Evolutionary conservation across 2,797 vertebrate species (phyloP).

Genomic region (Cheirogaleus major): DNA sequence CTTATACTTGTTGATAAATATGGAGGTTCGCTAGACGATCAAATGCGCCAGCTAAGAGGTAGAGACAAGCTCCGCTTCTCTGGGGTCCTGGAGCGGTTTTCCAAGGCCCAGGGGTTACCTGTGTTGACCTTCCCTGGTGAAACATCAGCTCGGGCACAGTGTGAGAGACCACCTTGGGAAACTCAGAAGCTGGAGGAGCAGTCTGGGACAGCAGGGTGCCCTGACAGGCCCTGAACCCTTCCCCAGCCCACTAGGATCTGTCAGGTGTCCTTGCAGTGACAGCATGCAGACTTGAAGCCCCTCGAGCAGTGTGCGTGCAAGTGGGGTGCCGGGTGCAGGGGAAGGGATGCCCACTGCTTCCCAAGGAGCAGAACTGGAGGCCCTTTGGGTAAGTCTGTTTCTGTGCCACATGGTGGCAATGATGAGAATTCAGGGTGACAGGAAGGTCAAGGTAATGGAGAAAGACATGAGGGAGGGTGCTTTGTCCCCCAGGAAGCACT

Average conservation of each 20-base stretch:
- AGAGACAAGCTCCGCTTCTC: not conserved
- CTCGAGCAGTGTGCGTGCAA: not conserved
- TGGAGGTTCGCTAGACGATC: constrained; percentile 24
- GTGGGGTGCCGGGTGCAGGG: not conserved
- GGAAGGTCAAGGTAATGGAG: constrained; percentile 60
- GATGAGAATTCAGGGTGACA: constrained; percentile 54
- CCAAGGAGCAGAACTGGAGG: not conserved
- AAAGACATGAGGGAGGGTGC: not conserved
- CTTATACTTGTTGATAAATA: constrained; percentile 62
- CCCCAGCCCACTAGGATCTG: not conserved
- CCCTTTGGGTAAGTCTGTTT: not conserved
- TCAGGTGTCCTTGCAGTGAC: not conserved
- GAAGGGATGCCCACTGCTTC: not conserved
- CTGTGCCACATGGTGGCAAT: not conserved
- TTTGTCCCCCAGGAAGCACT: constrained; percentile 62
- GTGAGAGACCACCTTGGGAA: not conserved
- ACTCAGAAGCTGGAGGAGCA: not conserved
- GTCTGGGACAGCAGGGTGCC: not conserved
- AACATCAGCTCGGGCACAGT: not conserved
- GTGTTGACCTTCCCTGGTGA: not conserved
- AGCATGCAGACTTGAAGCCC: not conserved
- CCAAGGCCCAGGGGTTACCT: not conserved
- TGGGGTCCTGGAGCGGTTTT: not conserved
- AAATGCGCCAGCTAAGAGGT: not conserved
- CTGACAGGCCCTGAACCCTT: not conserved